These are phyloP conservation scores for Chrysomela aeneicollis DNA, from an alignment of 2,888 invertebrate species.

Conservation along the genomic window DNA sequence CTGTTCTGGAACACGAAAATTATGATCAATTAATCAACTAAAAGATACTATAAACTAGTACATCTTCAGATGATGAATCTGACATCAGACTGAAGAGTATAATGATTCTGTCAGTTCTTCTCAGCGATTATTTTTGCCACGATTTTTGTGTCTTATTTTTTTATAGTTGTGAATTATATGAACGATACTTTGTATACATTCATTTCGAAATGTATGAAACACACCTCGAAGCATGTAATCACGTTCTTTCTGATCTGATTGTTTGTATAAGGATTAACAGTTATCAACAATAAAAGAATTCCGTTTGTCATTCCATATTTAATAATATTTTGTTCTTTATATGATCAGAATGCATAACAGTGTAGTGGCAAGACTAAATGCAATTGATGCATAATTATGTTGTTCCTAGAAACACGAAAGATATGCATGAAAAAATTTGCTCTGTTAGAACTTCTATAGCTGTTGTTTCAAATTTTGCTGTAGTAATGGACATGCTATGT, in stretches of 20 bases:
- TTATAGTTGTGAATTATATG: no score
- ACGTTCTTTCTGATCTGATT: neutral
- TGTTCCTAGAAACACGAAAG: slow-evolving; percentile 2
- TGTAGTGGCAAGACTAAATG: neutral
- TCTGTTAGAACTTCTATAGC: neutral
- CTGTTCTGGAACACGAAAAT: no score
- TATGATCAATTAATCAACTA: no score
- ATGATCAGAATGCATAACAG: slow-evolving; percentile 1
- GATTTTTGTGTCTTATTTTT: no score
- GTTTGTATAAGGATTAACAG: neutral
- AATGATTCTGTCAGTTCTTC: no score
- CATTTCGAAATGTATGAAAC: neutral
- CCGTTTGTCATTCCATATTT: neutral
- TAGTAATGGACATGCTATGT: no score
- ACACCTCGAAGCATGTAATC: neutral
- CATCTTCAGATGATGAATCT: no score
- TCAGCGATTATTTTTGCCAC: no score
- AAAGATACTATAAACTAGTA: no score
- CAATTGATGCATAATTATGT: neutral
- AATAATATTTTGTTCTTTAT: neutral
- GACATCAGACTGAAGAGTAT: no score
- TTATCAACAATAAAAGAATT: neutral
- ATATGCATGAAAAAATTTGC: slow-evolving; percentile 7
- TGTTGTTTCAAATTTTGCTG: neutral
- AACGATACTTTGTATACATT: neutral